Conservation (phyloP, 2,797 vertebrate genomes). For the Prionace glauca region DNA sequence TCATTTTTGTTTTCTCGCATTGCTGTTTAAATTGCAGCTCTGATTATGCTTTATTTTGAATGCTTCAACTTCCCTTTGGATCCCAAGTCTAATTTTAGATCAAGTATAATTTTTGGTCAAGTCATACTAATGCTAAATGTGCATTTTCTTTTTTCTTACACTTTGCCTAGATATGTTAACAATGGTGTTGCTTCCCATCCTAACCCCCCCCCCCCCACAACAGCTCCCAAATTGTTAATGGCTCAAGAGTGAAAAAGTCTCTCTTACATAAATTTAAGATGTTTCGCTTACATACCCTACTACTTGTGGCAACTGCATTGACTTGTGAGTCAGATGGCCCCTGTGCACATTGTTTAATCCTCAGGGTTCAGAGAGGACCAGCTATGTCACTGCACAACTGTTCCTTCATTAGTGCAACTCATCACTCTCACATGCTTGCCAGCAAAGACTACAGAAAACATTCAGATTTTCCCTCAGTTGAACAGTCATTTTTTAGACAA, state of each 20-base stretch:
- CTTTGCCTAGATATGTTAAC: neutral
- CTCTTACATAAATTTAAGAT: neutral
- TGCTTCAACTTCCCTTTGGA: neutral
- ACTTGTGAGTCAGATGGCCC: slow-evolving; percentile 72
- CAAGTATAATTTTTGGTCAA: neutral
- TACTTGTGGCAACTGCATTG: neutral
- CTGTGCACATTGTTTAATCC: slow-evolving; percentile 74
- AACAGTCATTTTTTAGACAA: neutral
- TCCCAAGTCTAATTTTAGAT: neutral
- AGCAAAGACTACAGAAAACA: neutral
- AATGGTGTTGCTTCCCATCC: neutral
- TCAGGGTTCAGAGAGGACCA: slow-evolving; percentile 61
- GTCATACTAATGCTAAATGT: neutral
- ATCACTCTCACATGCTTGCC: slow-evolving; percentile 57
- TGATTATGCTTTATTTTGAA: neutral
- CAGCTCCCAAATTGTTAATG: neutral
- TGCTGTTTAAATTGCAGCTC: neutral
- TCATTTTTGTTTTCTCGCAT: neutral
- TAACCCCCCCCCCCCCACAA: too few species aligned
- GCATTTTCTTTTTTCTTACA: neutral
- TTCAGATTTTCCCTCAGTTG: neutral
- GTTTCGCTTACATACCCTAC: neutral
- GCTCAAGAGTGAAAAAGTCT: neutral
- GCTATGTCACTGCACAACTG: slow-evolving; percentile 51
- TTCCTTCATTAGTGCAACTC: slow-evolving; percentile 62